phyloP scores from a whole-genome alignment of 2,113 vertebrate species.

The Gymnarchus niloticus region DNA sequence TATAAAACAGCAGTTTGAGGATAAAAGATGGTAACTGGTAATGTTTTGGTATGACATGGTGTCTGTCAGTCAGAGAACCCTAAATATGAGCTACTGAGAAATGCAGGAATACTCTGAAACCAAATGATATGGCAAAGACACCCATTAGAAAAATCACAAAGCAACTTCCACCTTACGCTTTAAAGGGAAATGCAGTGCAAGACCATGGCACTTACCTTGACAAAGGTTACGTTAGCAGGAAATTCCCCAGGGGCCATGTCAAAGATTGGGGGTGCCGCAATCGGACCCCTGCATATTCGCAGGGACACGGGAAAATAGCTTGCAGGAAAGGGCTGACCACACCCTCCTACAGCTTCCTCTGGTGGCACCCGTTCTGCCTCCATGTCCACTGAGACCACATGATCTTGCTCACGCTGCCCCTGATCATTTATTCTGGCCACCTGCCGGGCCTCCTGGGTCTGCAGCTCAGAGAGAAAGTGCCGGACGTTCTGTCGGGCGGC shows the following conservation, averaged over 20 bases:
- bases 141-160: background rate
- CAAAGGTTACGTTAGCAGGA: conserved; percentile 72
- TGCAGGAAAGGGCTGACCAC: background rate
- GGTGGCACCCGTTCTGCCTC: background rate
- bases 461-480: conserved; percentile 76
- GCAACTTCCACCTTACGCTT: background rate
- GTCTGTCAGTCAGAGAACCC: background rate
- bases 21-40: background rate
- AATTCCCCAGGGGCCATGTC: conserved; percentile 49
- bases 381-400: background rate
- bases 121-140: background rate
- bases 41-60: background rate
- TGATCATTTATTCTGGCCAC: background rate
- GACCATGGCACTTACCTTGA: conserved; percentile 60
- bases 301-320: conserved; percentile 64
- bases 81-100: background rate
- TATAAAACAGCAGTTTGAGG: background rate
- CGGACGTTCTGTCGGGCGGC: conserved; percentile 76
- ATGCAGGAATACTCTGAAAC: background rate
- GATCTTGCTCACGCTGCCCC: background rate
- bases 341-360: background rate
- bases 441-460: conserved; percentile 35
- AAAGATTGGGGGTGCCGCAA: conserved; percentile 65
- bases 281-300: conserved; percentile 70
- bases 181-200: background rate